These are phyloP conservation scores for Orthosia incerta DNA, from an alignment of 2,888 invertebrate species.

Conservation along the genomic window DNA sequence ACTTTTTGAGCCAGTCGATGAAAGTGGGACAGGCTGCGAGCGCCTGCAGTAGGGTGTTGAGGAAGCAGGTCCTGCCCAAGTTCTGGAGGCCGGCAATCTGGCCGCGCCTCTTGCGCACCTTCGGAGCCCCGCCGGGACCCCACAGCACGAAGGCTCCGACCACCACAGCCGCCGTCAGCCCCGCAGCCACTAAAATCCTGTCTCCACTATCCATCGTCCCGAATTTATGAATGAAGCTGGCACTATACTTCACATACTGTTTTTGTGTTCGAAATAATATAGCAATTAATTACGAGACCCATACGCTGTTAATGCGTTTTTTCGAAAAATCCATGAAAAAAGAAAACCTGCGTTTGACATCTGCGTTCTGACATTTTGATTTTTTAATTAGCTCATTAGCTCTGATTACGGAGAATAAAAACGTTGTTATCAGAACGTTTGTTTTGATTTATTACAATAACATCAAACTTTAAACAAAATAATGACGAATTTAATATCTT, in stretches of 20 bases:
- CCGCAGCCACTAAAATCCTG: constrained; percentile 94
- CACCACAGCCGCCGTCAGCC: constrained; percentile 95
- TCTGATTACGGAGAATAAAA: constrained; percentile 10
- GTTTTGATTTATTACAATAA: constrained; percentile 8
- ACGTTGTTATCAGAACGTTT: neutral
- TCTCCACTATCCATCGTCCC: constrained; percentile 93
- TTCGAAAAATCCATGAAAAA: constrained; percentile 55
- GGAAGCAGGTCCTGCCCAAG: constrained; percentile 97
- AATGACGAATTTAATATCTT: neutral
- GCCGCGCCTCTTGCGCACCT: constrained; percentile 92
- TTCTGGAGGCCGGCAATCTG: constrained; percentile 97
- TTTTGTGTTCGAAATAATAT: constrained; percentile 45
- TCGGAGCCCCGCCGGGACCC: constrained; percentile 93
- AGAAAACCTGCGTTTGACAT: constrained; percentile 61
- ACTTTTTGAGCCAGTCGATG: constrained; percentile 94
- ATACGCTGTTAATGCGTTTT: constrained; percentile 58
- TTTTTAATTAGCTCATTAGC: constrained; percentile 32
- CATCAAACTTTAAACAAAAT: neutral
- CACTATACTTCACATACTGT: constrained; percentile 66
- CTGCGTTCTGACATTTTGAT: constrained; percentile 54
- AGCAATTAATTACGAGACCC: constrained; percentile 42
- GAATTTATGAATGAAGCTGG: constrained; percentile 54
- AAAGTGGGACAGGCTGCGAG: constrained; percentile 96
- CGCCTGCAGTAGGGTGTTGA: constrained; percentile 97
- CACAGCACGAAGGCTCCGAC: constrained; percentile 96